A percentile compares a stretch with the other conserved stretches of the same genome.
Conservation (phyloP, 2,888 invertebrate species). For the Drosophila phalerata region DNA sequence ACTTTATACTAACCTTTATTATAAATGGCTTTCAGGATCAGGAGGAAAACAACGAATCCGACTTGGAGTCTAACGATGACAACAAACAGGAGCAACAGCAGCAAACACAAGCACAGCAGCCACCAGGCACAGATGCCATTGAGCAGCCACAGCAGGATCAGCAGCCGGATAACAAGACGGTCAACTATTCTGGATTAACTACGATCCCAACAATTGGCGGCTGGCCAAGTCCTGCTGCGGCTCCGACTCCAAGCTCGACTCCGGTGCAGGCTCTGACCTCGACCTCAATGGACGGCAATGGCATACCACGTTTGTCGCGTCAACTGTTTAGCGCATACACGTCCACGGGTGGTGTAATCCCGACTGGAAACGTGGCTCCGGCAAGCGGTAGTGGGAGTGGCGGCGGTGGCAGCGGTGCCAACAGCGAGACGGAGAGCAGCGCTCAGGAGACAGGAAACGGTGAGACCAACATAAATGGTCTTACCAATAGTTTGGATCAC, state of each 20-base stretch:
- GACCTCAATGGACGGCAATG: slow-evolving; percentile 52
- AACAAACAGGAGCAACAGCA: slow-evolving; percentile 64
- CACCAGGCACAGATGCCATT: slow-evolving; percentile 28
- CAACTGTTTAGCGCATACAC: slow-evolving; percentile 60
- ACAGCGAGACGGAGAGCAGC: slow-evolving; percentile 62
- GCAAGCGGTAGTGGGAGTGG: slow-evolving; percentile 22
- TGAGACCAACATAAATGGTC: slow-evolving; percentile 79
- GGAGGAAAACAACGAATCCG: slow-evolving; percentile 85
- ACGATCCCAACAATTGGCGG: slow-evolving; percentile 57
- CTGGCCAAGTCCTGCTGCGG: slow-evolving; percentile 65
- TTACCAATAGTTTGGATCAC: slow-evolving; percentile 81
- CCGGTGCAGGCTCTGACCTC: slow-evolving; percentile 10
- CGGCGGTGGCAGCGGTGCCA: slow-evolving; percentile 48
- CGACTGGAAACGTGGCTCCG: slow-evolving; percentile 12
- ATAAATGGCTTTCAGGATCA: slow-evolving; percentile 75
- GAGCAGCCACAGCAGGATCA: slow-evolving; percentile 38
- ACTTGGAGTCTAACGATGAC: slow-evolving; percentile 84
- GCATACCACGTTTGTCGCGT: slow-evolving; percentile 64
- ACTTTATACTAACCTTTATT: slow-evolving; percentile 1
- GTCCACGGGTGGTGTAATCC: slow-evolving; percentile 35
- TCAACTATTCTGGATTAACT: slow-evolving; percentile 39
- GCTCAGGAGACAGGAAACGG: slow-evolving; percentile 65
- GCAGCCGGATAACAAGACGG: slow-evolving; percentile 56
- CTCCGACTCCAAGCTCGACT: slow-evolving; percentile 38
- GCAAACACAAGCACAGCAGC: slow-evolving; percentile 34